Evolutionary conservation across 2,888 invertebrate species (phyloP).

Genomic region (Meteorus colon): DNA sequence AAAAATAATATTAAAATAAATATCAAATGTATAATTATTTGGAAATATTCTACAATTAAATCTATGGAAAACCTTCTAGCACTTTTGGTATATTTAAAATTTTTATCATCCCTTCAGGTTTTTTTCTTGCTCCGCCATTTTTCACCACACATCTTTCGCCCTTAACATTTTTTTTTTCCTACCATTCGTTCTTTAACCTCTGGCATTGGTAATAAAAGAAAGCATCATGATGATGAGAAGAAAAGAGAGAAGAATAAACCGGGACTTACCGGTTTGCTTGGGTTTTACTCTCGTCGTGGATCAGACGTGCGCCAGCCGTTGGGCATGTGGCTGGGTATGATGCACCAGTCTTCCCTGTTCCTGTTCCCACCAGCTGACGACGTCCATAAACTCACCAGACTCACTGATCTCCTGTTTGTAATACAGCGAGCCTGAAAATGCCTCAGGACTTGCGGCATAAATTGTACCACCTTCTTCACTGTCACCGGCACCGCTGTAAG

Average conservation of each 20-base stretch:
- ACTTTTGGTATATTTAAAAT: not conserved
- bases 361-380: slow-evolving; percentile 73
- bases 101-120: slow-evolving; percentile 2
- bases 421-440: slow-evolving; percentile 67
- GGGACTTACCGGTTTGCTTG: slow-evolving; percentile 39
- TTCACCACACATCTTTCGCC: not conserved
- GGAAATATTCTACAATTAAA: too few species aligned
- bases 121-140: not conserved
- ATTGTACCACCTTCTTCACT: slow-evolving; percentile 67
- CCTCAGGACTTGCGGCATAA: slow-evolving; percentile 66
- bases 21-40: too few species aligned
- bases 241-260: slow-evolving; percentile 36
- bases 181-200: slow-evolving; percentile 20
- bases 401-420: slow-evolving; percentile 69
- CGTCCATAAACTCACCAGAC: slow-evolving; percentile 70
- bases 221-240: not conserved
- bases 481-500: slow-evolving; percentile 64
- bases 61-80: too few species aligned
- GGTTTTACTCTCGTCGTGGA: slow-evolving; percentile 40
- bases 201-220: slow-evolving; percentile 34
- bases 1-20: too few species aligned
- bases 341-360: slow-evolving; percentile 69
- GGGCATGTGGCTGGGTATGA: slow-evolving; percentile 64
- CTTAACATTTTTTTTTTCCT: not conserved
- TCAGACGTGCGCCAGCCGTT: slow-evolving; percentile 70